Conservation (phyloP, 2,113 vertebrate species). For the Phocoena sinus region DNA sequence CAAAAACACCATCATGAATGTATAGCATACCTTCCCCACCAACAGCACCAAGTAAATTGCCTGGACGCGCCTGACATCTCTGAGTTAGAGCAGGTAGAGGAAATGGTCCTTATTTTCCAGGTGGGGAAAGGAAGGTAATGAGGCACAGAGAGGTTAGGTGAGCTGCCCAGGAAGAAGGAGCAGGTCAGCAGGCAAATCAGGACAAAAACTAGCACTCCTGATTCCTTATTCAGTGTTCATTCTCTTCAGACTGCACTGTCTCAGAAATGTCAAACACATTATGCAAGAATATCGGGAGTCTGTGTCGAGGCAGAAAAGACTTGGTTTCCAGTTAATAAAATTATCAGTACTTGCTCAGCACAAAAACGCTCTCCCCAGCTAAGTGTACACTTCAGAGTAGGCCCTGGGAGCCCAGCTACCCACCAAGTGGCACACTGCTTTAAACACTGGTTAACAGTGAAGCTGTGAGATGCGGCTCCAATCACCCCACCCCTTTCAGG, state of each 20-base stretch:
- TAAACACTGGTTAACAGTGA: background rate
- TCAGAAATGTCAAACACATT: constrained; percentile 42
- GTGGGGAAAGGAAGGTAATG: constrained; percentile 8
- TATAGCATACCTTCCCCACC: background rate
- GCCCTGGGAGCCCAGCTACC: background rate
- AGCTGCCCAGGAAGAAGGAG: background rate
- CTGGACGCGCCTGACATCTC: background rate
- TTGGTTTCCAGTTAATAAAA: constrained; percentile 42
- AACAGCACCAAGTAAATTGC: background rate
- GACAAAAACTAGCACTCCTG: background rate
- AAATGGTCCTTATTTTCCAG: background rate
- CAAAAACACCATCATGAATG: background rate
- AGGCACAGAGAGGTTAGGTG: constrained; percentile 38
- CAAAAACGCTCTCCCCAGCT: background rate
- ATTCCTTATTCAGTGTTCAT: constrained; percentile 17
- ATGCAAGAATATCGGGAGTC: background rate
- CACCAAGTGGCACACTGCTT: background rate
- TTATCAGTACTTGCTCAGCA: background rate
- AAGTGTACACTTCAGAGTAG: background rate
- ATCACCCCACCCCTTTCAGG: background rate
- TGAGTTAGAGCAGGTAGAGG: background rate
- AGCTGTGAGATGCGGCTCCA: background rate
- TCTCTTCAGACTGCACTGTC: background rate
- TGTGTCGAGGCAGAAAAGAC: background rate
- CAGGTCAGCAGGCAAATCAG: background rate